Percentiles rank a stretch among this genome's conserved stretches.
These are phyloP conservation scores for Leptinotarsa peninsularis DNA, from an alignment of 2,888 invertebrate genomes.

Conservation along the genomic window DNA sequence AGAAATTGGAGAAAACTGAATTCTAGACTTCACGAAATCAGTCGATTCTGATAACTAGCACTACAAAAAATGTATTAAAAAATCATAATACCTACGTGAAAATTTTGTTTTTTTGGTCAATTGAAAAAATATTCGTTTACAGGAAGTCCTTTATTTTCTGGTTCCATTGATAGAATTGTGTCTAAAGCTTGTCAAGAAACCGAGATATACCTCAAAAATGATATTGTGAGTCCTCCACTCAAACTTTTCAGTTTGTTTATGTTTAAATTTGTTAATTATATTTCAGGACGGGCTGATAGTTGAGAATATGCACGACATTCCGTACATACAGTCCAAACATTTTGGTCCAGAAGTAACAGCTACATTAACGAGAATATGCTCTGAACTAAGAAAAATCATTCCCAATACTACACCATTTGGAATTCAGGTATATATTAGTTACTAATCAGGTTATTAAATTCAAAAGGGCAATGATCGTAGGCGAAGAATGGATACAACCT, in stretches of 20 bases:
- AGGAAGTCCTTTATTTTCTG: conserved; percentile 74
- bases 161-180: conserved; percentile 69
- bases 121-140: conserved; percentile 27
- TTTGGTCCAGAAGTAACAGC: conserved; percentile 78
- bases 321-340: conserved; percentile 72
- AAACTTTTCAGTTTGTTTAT: no score
- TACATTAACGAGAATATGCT: conserved; percentile 75
- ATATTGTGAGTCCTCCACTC: conserved; percentile 67
- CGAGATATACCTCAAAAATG: conserved; percentile 70
- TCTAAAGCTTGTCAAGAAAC: conserved; percentile 74
- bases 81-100: no score
- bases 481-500: background rate
- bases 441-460: background rate
- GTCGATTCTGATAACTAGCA: no score
- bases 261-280: conserved; percentile 20
- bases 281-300: conserved; percentile 77
- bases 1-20: no score
- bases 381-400: conserved; percentile 70
- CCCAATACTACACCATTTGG: conserved; percentile 70
- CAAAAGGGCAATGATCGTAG: background rate
- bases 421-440: conserved; percentile 68
- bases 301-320: conserved; percentile 86
- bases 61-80: no score
- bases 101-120: no score
- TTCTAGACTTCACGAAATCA: no score